A percentile compares a stretch with the other conserved stretches of the same genome.
phyloP scores from a whole-genome alignment of 2,888 invertebrate species.

The Baronia brevicornis region DNA sequence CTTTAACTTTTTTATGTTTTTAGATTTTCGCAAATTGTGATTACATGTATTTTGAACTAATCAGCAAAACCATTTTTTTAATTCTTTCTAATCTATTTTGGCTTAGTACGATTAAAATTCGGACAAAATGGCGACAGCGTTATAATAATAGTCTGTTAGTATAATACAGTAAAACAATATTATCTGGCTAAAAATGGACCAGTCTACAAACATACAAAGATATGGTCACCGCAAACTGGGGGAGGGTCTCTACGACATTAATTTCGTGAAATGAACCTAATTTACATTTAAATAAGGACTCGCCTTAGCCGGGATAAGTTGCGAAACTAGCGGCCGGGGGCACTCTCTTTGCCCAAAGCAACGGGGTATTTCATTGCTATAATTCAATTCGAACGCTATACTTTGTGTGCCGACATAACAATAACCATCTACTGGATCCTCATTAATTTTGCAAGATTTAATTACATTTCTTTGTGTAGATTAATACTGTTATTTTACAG shows the following conservation, averaged over 20 bases:
- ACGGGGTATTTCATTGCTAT: slow-evolving; percentile 69
- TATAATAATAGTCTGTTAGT: too few species aligned
- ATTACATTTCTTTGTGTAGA: slow-evolving; percentile 6
- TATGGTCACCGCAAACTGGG: slow-evolving; percentile 57
- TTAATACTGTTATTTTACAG: slow-evolving; percentile 9
- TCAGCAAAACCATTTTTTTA: too few species aligned
- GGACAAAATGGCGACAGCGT: too few species aligned
- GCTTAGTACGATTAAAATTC: too few species aligned
- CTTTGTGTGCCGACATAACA: slow-evolving; percentile 26
- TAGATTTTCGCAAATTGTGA: too few species aligned
- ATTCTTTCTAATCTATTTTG: too few species aligned
- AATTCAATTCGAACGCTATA: slow-evolving; percentile 68
- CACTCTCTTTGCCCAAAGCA: slow-evolving; percentile 64
- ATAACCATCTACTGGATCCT: slow-evolving; percentile 16
- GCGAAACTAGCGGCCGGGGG: slow-evolving; percentile 72
- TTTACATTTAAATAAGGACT: slow-evolving; percentile 92
- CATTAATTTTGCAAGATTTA: slow-evolving; percentile 15
- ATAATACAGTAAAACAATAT: too few species aligned
- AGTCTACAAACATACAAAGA: slow-evolving; percentile 26
- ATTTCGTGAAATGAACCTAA: slow-evolving; percentile 93
- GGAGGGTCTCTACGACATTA: slow-evolving; percentile 82
- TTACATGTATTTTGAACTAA: too few species aligned
- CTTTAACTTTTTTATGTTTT: too few species aligned
- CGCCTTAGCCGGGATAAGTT: slow-evolving; percentile 75
- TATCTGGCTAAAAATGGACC: slow-evolving; percentile 15